Base-by-base conservation (phyloP, 2,113 vertebrate genomes). In the Hemiprocne comata region DNA sequence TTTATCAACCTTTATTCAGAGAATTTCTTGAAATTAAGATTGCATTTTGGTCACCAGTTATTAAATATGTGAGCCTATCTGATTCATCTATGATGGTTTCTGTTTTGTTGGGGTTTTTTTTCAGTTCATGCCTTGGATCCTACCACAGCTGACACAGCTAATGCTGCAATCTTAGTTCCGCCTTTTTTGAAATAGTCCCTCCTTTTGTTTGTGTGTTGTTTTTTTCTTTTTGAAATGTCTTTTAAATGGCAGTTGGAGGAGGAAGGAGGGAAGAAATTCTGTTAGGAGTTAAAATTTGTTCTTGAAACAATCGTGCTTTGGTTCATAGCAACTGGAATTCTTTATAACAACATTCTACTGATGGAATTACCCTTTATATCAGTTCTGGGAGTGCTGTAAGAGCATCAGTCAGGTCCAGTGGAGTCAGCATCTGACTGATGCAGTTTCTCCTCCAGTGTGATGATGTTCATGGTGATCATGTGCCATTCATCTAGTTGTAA, bases 261-360 rank as follows among this genome's bases (percentile, higher is more conserved):
- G 70, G 90, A 74, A 93, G 64, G 70, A 67, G 36, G 62, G 74
- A n/a, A n/a, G n/a, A n/a, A n/a, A 78, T 95, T 85, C 57, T 94
- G 31, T 31, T 73, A 82, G 31, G 78, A 85, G 77, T 78, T 81
- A 50, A 58, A 87, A 70, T 87, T 58, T 80, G 7, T 74, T 54
- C 78, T 79, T 66, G 76, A 58, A 89, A 89, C 87, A 89, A 33
- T 86, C 3, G 3, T 2, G 5, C 87, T 86, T 90, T 84, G 76
- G 86, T 87, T 91, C 42, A 13, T 38, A 36, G 40, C 60, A 77
- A 58, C 3, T 86, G 51, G 36, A 86, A 89, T 88, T 80, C 84
- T 92, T 84, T 23, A 29, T 57, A 73, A 44, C 84, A 69, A 9
- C 2, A 2, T 70, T 80, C 69, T 60, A 7, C 55, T 87, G 80